Percentiles rank a stretch among this genome's conserved stretches.
Conservation (phyloP, 2,888 invertebrate genomes). For the Drosophila flavopinicola region DNA sequence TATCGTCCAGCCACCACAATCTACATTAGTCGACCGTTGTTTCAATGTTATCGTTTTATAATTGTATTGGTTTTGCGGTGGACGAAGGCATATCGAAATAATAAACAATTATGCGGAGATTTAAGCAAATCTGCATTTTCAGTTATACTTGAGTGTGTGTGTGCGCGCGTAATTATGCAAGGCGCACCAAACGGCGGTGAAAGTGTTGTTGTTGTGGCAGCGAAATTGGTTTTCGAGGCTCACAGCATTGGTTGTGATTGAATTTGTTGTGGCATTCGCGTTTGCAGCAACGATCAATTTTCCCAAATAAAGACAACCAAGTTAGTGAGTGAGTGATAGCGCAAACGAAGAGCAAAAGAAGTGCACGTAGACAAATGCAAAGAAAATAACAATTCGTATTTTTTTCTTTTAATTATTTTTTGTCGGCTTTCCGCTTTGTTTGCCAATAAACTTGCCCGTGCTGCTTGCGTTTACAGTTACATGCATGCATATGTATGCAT, state of each 20-base stretch:
- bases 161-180: conserved; percentile 59
- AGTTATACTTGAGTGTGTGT: conserved; percentile 26
- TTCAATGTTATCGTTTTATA: conserved; percentile 30
- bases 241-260: conserved; percentile 41
- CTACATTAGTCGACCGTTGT: conserved; percentile 9
- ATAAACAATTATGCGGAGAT: conserved; percentile 56
- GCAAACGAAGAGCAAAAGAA: conserved; percentile 23
- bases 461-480: conserved; percentile 34
- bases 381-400: conserved; percentile 33
- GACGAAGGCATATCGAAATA: conserved; percentile 50
- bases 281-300: conserved; percentile 60
- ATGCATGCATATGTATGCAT: conserved; percentile 1
- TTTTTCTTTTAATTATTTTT: conserved; percentile 35
- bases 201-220: conserved; percentile 57
- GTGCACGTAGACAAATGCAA: conserved; percentile 44
- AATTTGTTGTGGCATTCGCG: conserved; percentile 62
- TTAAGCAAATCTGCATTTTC: conserved; percentile 43
- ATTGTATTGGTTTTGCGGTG: conserved; percentile 47
- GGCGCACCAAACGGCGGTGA: conserved; percentile 47
- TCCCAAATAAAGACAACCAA: conserved; percentile 50
- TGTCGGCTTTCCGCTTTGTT: conserved; percentile 22
- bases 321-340: conserved; percentile 14
- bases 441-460: conserved; percentile 40
- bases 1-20: conserved; percentile 32
- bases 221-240: conserved; percentile 49